Conservation (phyloP, 1,140 invertebrate genomes). For the Euura lappo region DNA sequence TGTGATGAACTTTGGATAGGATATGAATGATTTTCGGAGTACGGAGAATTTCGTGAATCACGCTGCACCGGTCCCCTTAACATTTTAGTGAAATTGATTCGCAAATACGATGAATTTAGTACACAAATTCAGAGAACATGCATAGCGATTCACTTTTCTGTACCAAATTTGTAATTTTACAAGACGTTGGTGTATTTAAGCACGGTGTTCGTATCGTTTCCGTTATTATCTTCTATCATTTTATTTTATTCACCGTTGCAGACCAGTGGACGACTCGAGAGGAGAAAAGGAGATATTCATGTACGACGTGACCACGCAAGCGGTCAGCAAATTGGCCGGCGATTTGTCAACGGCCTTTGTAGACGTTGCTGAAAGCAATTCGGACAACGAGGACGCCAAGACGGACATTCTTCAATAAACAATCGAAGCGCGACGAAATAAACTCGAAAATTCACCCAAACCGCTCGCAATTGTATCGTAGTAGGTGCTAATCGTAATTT, state of each 20-base stretch:
- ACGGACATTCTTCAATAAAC: background rate
- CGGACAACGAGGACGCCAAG: constrained; percentile 65
- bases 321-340: constrained; percentile 72
- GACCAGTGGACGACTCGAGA: constrained; percentile 56
- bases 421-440: too few relatives aligned
- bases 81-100: too few relatives aligned
- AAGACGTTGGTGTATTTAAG: constrained; percentile 33
- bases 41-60: too few relatives aligned
- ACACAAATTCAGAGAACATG: background rate
- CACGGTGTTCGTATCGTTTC: constrained; percentile 15
- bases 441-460: too few relatives aligned
- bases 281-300: constrained; percentile 82
- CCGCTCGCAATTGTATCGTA: too few relatives aligned
- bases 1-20: too few relatives aligned
- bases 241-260: constrained; percentile 32
- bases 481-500: too few relatives aligned
- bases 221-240: background rate
- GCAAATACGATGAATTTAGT: too few relatives aligned
- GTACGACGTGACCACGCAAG: constrained; percentile 76
- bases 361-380: constrained; percentile 81
- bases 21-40: too few relatives aligned
- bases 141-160: too few relatives aligned
- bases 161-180: background rate
- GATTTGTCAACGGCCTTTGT: constrained; percentile 82
- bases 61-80: too few relatives aligned